Percentiles rank a stretch among this genome's conserved stretches.
phyloP scores from a whole-genome alignment of 2,797 vertebrate genomes.

The Menidia menidia region DNA sequence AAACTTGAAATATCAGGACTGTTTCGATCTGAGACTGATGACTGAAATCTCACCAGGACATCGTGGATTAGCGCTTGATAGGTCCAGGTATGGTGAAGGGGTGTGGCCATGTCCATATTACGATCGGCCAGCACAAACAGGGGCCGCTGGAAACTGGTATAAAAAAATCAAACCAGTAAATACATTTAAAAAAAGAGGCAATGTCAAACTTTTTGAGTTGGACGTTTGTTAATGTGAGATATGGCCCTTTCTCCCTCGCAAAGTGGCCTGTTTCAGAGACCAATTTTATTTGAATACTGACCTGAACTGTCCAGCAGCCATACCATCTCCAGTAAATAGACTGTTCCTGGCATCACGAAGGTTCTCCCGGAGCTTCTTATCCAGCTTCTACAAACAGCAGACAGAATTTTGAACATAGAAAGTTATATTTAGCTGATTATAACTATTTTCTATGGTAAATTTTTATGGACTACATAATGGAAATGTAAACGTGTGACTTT shows the following conservation, averaged over 20 bases:
- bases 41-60: constrained; percentile 89
- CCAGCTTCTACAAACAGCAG: constrained; percentile 88
- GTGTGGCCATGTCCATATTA: constrained; percentile 97
- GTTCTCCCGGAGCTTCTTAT: constrained; percentile 98
- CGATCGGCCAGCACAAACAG: constrained; percentile 95
- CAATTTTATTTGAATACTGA: background rate
- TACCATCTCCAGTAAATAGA: constrained; percentile 95
- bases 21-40: constrained; percentile 4
- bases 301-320: constrained; percentile 96
- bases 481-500: too few relatives aligned
- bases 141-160: constrained; percentile 93
- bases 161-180: too few relatives aligned
- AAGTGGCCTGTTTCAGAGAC: too few relatives aligned
- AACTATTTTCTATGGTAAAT: too few relatives aligned
- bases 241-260: too few relatives aligned
- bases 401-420: background rate
- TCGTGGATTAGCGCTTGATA: constrained; percentile 99
- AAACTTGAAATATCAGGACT: background rate
- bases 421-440: background rate
- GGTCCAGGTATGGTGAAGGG: constrained; percentile 98
- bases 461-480: too few relatives aligned
- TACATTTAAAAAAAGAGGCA: background rate
- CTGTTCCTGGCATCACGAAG: constrained; percentile 97
- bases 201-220: background rate
- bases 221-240: too few relatives aligned